A percentile compares a stretch with the other conserved stretches of the same genome.
Evolutionary conservation across 2,797 vertebrate species (phyloP).

Genomic region (Melanogrammus aeglefinus): DNA sequence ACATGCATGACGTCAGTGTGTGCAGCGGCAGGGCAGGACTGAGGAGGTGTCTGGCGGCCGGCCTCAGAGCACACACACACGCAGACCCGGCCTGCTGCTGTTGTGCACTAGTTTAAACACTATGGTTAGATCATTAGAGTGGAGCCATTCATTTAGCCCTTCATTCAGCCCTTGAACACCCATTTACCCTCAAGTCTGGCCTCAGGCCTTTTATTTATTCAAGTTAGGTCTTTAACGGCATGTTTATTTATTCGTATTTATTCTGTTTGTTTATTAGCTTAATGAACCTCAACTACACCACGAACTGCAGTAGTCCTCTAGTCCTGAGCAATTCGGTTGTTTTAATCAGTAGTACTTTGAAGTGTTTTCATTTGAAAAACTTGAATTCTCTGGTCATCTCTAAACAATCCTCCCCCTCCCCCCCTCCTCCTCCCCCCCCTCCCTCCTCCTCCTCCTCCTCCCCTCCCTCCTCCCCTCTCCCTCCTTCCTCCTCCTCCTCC

Average conservation of each 20-base stretch:
- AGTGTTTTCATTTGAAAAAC: background rate
- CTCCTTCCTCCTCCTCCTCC: slow-evolving; percentile 36
- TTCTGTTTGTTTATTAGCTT: background rate
- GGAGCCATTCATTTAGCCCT: too few species aligned
- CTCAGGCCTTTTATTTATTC: background rate
- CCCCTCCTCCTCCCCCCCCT: background rate
- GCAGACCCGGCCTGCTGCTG: too few species aligned
- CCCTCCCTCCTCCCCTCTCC: slow-evolving; percentile 65
- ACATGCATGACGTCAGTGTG: slow-evolving; percentile 42
- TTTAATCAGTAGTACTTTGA: background rate
- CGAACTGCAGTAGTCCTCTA: background rate
- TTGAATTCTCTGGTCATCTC: background rate
- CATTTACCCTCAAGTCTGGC: background rate
- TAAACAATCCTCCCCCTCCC: background rate
- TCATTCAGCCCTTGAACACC: background rate
- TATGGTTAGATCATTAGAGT: too few species aligned
- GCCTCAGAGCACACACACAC: background rate
- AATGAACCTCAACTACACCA: background rate
- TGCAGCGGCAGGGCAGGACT: background rate
- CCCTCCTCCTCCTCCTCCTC: background rate
- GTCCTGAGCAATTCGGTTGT: background rate
- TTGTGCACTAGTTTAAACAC: too few species aligned
- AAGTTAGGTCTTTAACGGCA: too few species aligned
- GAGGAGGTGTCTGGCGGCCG: background rate
- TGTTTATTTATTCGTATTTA: too few species aligned